Percentiles rank a stretch among this genome's conserved stretches.
These are phyloP conservation scores for Anastrepha obliqua DNA, from an alignment of 1,140 invertebrate genomes.

Conservation along the genomic window DNA sequence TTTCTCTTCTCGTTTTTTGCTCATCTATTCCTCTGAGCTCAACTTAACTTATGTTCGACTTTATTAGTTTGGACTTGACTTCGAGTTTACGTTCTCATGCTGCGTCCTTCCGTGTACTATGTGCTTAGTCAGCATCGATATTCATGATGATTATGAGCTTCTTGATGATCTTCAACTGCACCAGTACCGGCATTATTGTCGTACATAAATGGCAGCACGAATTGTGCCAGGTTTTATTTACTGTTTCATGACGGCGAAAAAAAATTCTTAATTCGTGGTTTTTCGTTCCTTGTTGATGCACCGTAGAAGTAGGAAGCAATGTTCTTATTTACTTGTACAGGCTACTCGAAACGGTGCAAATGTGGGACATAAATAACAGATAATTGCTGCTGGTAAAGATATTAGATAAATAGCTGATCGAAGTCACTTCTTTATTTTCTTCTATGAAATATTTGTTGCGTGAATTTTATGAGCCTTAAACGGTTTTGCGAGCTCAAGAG, in stretches of 20 bases:
- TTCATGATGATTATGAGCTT: conserved; percentile 1
- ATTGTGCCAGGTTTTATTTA: conserved; percentile 40
- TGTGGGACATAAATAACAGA: conserved; percentile 17
- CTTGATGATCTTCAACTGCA: background rate
- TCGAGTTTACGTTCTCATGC: conserved; percentile 41
- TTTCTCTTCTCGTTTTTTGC: background rate
- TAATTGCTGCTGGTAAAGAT: conserved; percentile 20
- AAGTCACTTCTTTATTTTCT: background rate
- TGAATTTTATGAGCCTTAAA: too few species aligned
- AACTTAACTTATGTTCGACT: conserved; percentile 58
- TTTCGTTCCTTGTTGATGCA: background rate
- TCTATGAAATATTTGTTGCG: too few species aligned
- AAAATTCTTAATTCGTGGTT: background rate
- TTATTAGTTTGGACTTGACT: conserved; percentile 57
- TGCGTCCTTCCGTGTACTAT: background rate
- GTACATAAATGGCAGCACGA: background rate
- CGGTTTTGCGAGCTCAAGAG: too few species aligned
- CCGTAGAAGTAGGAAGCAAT: background rate
- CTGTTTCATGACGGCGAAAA: background rate
- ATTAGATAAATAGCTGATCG: background rate
- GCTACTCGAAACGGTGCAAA: conserved; percentile 5
- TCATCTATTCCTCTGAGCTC: background rate
- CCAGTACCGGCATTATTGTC: background rate
- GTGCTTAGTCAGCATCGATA: conserved; percentile 27
- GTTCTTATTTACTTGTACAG: background rate